Base-by-base conservation (phyloP, 2,888 invertebrate species). In the Caenorhabditis plicata region DNA sequence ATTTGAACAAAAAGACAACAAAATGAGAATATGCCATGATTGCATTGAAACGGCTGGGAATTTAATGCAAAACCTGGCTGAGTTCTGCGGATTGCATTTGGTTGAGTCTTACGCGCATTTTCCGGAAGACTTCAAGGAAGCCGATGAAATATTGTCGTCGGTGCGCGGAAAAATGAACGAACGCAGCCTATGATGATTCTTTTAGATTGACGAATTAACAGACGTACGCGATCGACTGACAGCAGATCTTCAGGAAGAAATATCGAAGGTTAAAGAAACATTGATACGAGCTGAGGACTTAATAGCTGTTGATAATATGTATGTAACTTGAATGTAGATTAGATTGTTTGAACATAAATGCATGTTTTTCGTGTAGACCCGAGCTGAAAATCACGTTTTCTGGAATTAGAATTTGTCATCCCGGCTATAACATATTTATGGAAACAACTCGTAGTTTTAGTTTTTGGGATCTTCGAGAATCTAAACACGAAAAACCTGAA, bases 221-320 rank as follows among this genome's bases (percentile, higher is more conserved):
- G 66, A 67, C 25, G 68, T 74, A 11, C 63, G 71, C 26, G 74
- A 75, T 31, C 49, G 65, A 31, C 46, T 79, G 36, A 57, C 64
- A 4, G 66, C 78, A 25, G 78, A 79, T 25, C 60, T 73, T 26
- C 69, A 74, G 17, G 75, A 78, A 49, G 62, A 72, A 29, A 63
- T 71, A 27, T 66, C 71, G n/a, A 47, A 70, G 4, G 70, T 78
- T 15, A 69, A 74, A 31, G 78, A 78, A 43, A 68, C 71, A 20
- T 56, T 79, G 7, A 67, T 78, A 19, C 56, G 78, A 15, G 78
- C 78, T 1, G 78, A 78, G 53, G 78, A 78, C 40, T 45, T 69
- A 1, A 47, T 79, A 11, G 52, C 55, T 22, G 55, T 73, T 15
- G 58, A 67, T 36, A 54, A 74, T 36, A 54, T 70, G 74, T 74